Evolutionary conservation across 1,140 invertebrate species (phyloP).

Genomic region (Caerostris extrusa): DNA sequence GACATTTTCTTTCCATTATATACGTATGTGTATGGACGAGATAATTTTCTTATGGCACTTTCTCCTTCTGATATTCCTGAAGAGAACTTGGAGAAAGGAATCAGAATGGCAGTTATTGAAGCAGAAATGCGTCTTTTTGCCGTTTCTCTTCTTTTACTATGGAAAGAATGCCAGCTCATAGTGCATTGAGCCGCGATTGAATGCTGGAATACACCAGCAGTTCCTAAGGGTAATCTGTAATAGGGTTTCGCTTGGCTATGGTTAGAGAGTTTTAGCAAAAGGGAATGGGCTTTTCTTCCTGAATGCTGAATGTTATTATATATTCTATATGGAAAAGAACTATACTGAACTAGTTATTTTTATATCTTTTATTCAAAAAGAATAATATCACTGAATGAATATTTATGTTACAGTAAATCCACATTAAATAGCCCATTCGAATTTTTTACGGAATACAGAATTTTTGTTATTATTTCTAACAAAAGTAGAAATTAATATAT

Average conservation of each 20-base stretch:
- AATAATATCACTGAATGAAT: too few species aligned
- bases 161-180: slow-evolving; percentile 4
- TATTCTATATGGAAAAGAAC: not conserved
- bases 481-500: too few species aligned
- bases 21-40: slow-evolving; percentile 38
- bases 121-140: slow-evolving; percentile 24
- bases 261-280: not conserved
- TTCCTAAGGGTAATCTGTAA: not conserved
- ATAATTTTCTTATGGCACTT: slow-evolving; percentile 44
- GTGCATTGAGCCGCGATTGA: not conserved
- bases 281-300: not conserved
- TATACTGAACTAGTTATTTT: not conserved
- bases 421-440: too few species aligned
- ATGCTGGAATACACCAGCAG: not conserved
- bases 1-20: not conserved
- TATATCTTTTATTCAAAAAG: not conserved
- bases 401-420: too few species aligned
- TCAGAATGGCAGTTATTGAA: slow-evolving; percentile 19
- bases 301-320: not conserved
- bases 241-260: not conserved
- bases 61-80: not conserved
- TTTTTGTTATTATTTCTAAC: too few species aligned
- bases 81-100: not conserved
- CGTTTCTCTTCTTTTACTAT: not conserved
- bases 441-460: too few species aligned